phyloP scores from a whole-genome alignment of 2,888 invertebrate species.

The Cephus rjabovi region DNA sequence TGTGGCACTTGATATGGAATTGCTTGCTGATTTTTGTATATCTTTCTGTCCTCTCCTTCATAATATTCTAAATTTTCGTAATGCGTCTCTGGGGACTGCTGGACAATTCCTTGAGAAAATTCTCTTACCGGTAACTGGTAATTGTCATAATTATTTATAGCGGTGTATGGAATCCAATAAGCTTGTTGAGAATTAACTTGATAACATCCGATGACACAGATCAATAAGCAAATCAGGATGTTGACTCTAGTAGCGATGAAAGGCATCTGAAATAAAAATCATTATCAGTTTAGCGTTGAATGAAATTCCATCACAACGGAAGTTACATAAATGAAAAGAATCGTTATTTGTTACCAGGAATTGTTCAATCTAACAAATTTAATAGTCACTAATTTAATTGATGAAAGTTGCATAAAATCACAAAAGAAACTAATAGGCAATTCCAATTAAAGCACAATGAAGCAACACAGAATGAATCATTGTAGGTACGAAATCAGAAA shows the following conservation, averaged over 20 bases:
- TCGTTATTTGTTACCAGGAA: neutral
- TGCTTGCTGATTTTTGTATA: neutral
- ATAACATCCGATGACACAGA: conserved; percentile 23
- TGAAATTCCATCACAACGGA: neutral
- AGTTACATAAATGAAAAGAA: neutral
- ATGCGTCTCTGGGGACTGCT: neutral
- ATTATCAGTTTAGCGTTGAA: neutral
- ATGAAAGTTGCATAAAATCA: neutral
- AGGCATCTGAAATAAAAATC: conserved; percentile 38
- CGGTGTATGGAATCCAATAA: conserved; percentile 6
- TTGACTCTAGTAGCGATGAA: neutral
- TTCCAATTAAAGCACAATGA: neutral
- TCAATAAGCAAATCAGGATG: conserved; percentile 25
- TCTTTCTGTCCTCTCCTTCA: neutral
- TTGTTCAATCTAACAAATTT: neutral
- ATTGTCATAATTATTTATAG: neutral
- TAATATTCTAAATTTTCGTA: neutral
- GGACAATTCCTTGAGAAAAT: neutral
- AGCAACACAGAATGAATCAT: neutral
- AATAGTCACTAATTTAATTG: neutral
- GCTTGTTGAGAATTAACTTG: conserved; percentile 22
- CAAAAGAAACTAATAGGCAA: neutral
- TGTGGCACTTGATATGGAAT: neutral
- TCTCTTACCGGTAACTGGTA: neutral
- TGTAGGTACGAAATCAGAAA: neutral